Base-by-base conservation (phyloP, 92 coral and sea anemone species). In the Ricordea florida region DNA sequence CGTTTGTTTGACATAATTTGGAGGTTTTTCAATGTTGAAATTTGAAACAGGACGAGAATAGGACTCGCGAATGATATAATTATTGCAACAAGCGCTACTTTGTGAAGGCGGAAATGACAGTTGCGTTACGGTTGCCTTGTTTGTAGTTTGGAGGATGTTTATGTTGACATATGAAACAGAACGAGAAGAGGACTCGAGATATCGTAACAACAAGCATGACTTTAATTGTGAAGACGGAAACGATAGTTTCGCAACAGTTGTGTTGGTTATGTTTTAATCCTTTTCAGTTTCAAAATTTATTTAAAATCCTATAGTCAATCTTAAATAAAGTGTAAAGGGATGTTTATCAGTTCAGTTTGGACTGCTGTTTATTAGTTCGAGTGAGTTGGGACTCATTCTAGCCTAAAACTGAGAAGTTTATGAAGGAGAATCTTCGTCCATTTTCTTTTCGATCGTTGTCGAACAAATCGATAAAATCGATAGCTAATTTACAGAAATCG, bases 321-420 rank as follows among this genome's bases (percentile, higher is more conserved):
- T 57, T 57, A 31, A 57, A 57, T 57, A 57, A 32, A 57, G 44
- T 32, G 64, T 57, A 57, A 57, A 57, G 45, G 42, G 30, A 57
- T 57, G 64, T 57, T 57, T 57, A 33, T 57, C 64, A 32, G 64
- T 57, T 57, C 64, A 33, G 43, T 16, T 30, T 57, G 64, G 64
- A 57, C 64, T 57, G 3, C 64, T 57, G 29, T 57, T 41, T 30
- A 57, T 57, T 57, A 57, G 64, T 57, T 57, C 30, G 64, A 57
- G 26, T 57, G n/a, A 0, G 64, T 57, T 57, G 64, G 31, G 44
- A 57, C 42, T 31, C 45, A 57, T 57, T 34, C 64, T 17, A 34
- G 64, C 64, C 26, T 33, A 57, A 57, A 18, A 30, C 64, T 57
- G 44, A 3, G 45, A 57, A 57, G 15, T 57, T 57, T 32, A 57